These are phyloP conservation scores for Pristionchus mayeri DNA, from an alignment of 2,888 invertebrate species.

Conservation along the genomic window DNA sequence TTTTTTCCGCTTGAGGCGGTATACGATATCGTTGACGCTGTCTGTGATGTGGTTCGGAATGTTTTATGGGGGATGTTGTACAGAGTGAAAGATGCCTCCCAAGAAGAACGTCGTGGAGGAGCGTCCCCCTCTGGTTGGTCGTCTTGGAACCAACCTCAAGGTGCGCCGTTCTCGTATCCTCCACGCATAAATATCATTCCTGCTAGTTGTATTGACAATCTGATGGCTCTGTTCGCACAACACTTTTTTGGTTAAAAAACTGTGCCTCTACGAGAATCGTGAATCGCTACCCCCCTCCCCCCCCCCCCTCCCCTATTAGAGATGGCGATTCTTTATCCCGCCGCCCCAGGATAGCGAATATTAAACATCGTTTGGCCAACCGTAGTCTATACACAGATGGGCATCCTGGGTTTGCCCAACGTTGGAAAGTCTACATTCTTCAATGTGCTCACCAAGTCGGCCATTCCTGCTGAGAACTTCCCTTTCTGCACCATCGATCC, in stretches of 20 bases:
- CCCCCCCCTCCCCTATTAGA: no score
- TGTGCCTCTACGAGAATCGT: no score
- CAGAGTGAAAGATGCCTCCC: constrained; percentile 79
- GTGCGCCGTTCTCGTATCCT: constrained; percentile 53
- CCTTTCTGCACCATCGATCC: constrained; percentile 99
- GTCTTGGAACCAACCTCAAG: constrained; percentile 74
- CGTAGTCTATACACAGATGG: constrained; percentile 77
- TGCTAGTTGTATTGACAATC: no score
- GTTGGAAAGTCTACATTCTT: constrained; percentile 99
- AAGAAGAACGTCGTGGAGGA: constrained; percentile 85
- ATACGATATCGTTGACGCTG: constrained; percentile 25
- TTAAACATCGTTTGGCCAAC: not conserved
- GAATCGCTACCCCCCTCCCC: no score
- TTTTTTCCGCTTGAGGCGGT: constrained; percentile 40
- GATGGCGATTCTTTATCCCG: no score
- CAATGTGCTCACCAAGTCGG: constrained; percentile 97
- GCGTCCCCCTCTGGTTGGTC: constrained; percentile 84
- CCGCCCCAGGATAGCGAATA: no score
- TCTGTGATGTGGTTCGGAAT: not conserved
- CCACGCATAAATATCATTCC: no score
- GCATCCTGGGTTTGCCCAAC: constrained; percentile 92
- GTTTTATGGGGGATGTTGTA: not conserved
- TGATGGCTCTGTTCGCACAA: no score
- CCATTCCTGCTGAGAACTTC: constrained; percentile 97
- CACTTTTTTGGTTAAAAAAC: no score